Evolutionary conservation across 2,797 vertebrate genomes (phyloP), one percentile per base, ranked within the genome.

Genomic region (Mus spretus): DNA sequence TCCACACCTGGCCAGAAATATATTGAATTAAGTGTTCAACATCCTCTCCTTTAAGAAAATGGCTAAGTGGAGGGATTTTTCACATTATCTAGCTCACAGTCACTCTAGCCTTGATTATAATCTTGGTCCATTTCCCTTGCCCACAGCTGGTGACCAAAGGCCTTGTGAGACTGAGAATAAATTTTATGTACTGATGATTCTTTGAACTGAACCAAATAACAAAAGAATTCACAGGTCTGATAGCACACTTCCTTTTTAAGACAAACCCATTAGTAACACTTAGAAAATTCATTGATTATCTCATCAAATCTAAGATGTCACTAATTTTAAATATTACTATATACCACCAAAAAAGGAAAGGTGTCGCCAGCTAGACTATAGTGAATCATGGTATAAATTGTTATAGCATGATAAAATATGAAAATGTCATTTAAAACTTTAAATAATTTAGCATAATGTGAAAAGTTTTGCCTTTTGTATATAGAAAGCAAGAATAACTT

Each of bases 391-490:
- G 91, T 91, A 13, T 75, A 96, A 97, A 44, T 34, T 22, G 31
- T 95, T 94, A 74, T 87, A 59, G 89, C 53, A 59, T 96, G 34
- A 82, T 90, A 92, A 95, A 93, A 90, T 90, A 50, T 28, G 13
- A 37, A 47, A 74, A 1, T 63, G 53, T 47, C n/a, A 28, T 88
- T 92, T 94, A 72, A 95, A 91, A 47, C 79, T 59, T 94, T 14
- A 91, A 96, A 94, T 91, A 55, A 63, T 93, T 91, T 87, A 57
- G 87, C 14, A 28, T 90, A 20, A 17, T 95, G 17, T 88, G 10
- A 96, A 95, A 84, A 92, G 22, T 44, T 93, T 91, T 94, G 72
- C 90, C 47, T 96, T 70, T 70, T 37, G 34, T 72, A 20, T 20
- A 37, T 20, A 37, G 70, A 72, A 72, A 72, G 19, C 20, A 72